These are phyloP conservation scores for Abrostola tripartita DNA, from an alignment of 2,888 invertebrate species.

Conservation along the genomic window DNA sequence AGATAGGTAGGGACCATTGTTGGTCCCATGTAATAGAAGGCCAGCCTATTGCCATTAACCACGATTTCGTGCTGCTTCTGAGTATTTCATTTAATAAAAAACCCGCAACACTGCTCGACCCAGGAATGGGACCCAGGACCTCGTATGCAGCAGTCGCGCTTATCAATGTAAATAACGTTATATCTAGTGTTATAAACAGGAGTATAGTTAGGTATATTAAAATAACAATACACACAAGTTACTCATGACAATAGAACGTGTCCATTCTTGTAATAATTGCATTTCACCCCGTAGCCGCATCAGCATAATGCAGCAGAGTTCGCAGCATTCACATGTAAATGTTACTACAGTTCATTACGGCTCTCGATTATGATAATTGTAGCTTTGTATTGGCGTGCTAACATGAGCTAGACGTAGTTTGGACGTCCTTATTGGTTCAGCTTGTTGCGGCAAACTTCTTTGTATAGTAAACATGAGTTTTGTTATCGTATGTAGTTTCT, in stretches of 20 bases:
- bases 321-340: slow-evolving; percentile 40
- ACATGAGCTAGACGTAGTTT: slow-evolving; percentile 15
- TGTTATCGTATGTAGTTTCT: background rate
- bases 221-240: background rate
- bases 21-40: too few relatives aligned
- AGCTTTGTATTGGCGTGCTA: slow-evolving; percentile 17
- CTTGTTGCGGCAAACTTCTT: background rate
- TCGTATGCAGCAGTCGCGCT: too few relatives aligned
- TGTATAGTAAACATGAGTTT: background rate
- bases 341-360: slow-evolving; percentile 14
- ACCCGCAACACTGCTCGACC: too few relatives aligned
- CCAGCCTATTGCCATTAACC: too few relatives aligned
- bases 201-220: too few relatives aligned
- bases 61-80: too few relatives aligned
- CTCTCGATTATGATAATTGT: slow-evolving; percentile 21
- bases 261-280: slow-evolving; percentile 9
- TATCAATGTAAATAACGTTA: too few relatives aligned
- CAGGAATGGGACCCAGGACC: too few relatives aligned
- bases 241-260: background rate
- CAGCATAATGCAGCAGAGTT: slow-evolving; percentile 28
- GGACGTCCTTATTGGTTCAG: slow-evolving; percentile 5
- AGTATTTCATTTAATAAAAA: too few relatives aligned
- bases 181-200: too few relatives aligned
- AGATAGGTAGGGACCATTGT: too few relatives aligned
- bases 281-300: slow-evolving; percentile 2